Conservation (phyloP, 2,888 invertebrate species). For the Malthinus seriepunctatus region DNA sequence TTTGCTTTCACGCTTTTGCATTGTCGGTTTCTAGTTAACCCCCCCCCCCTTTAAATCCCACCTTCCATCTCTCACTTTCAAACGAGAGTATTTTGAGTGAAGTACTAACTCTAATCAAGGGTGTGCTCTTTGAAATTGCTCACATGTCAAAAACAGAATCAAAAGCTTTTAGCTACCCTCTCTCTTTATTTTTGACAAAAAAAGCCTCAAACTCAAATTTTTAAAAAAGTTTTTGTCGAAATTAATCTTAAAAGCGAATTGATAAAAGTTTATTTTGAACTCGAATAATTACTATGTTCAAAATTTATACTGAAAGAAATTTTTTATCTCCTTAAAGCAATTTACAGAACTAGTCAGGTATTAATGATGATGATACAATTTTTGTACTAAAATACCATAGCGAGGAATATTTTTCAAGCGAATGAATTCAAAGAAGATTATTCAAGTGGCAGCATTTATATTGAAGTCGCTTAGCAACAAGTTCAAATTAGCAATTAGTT, state of each 20-base stretch:
- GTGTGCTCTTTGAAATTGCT: slow-evolving; percentile 24
- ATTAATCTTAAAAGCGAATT: too few relatives aligned
- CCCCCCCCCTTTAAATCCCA: slow-evolving; percentile 17
- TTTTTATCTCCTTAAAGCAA: slow-evolving; percentile 13
- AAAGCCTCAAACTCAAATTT: too few relatives aligned
- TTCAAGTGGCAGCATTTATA: slow-evolving; percentile 41
- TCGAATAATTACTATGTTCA: slow-evolving; percentile 4
- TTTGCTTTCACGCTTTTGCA: slow-evolving; percentile 25
- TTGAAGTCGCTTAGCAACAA: slow-evolving; percentile 50
- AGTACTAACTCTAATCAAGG: slow-evolving; percentile 25
- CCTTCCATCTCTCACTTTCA: slow-evolving; percentile 6
- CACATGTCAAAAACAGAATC: slow-evolving; percentile 24
- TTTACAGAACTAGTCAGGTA: slow-evolving; percentile 31
- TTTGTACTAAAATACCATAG: slow-evolving; percentile 17
- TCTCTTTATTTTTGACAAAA: too few relatives aligned
- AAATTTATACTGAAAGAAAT: neutral
- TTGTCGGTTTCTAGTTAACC: slow-evolving; percentile 19
- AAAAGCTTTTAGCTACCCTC: slow-evolving; percentile 7
- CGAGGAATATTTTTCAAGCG: slow-evolving; percentile 44
- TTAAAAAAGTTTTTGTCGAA: too few relatives aligned
- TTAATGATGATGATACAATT: slow-evolving; percentile 34
- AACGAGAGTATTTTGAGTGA: slow-evolving; percentile 20
- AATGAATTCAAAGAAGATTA: slow-evolving; percentile 39
- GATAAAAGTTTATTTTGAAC: neutral
- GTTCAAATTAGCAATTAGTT: slow-evolving; percentile 53